Evolutionary conservation across 2,113 vertebrate species (phyloP).

Genomic region (Noturus placidus): DNA sequence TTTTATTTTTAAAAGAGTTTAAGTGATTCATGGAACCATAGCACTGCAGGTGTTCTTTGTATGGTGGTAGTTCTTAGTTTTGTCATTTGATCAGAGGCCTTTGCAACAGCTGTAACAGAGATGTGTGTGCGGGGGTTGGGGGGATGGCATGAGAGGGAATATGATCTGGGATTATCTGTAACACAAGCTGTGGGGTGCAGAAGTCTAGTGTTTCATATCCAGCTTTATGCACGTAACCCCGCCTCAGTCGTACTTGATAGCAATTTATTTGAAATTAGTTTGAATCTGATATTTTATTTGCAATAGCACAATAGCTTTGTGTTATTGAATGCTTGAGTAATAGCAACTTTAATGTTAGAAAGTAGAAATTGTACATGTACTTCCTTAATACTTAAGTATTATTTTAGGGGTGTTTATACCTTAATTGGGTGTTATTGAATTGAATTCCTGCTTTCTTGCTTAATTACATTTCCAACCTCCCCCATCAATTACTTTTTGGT

Average conservation of each 20-base stretch:
- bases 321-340: background rate
- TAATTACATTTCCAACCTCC: background rate
- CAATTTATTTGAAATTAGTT: background rate
- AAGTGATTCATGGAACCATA: conserved; percentile 45
- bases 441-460: background rate
- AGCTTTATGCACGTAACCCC: background rate
- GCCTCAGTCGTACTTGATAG: background rate
- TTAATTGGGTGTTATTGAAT: background rate
- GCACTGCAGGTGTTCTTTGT: conserved; percentile 50
- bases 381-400: background rate
- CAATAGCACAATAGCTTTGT: background rate
- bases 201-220: conserved; percentile 11
- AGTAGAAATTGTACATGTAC: too few relatives aligned
- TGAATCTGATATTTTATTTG: background rate
- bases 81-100: conserved; percentile 17
- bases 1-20: conserved; percentile 41
- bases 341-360: too few relatives aligned
- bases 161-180: conserved; percentile 35
- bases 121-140: background rate
- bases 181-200: background rate
- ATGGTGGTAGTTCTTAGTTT: conserved; percentile 41
- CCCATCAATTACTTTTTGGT: background rate
- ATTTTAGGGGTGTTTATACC: background rate
- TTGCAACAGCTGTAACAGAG: background rate
- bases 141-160: background rate